Evolutionary conservation across 2,797 vertebrate genomes (phyloP), one percentile per base, ranked within the genome.

Genomic region (Lepus oiostolus): DNA sequence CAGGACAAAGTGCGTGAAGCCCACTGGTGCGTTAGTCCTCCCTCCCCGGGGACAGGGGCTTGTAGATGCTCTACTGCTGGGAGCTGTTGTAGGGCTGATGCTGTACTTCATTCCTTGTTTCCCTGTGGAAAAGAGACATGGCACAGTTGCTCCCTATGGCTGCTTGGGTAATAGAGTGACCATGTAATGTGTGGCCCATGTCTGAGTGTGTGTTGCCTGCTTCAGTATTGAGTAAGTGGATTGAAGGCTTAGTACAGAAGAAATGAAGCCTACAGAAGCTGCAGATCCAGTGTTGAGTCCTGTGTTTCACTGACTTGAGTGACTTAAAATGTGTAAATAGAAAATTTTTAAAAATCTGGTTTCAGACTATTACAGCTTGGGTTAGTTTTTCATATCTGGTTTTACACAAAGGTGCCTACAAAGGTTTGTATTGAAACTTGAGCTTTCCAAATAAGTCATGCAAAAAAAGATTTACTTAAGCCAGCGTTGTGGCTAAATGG

Each of bases 391-490:
- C 5, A 5, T 83, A 50, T 81, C 14, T 62, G 72, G 8, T 93
- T 96, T 92, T 89, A 87, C n/a, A 13, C 65, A 84, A 81, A 71
- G 72, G 4, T 89, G 6, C 35, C 62, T 92, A 24, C 47, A 86
- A 88, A 75, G 4, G 2, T 84, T 76, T 95, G 4, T 86, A 28
- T 85, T 85, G 60, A 52, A 74, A 50, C 21, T 77, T 67, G 16
- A 91, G 6, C 63, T 83, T 74, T 96, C 71, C 50, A 88, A 7
- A 47, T 76, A 71, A 38, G 14, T 76, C 88, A 84, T 65, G 2
- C n/a, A 71, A 70, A 94, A 93, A 92, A 47, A 47, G 42, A 47
- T 47, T 47, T 47, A 47, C 42, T 47, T 47, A 47, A 47, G 42
- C 42, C 42, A 47, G 42, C 42, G 42, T 47, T 9, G 42, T 47